Evolutionary conservation across 2,113 vertebrate genomes (phyloP), one percentile per base, ranked within the genome.

Genomic region (Lophotis ruficrista): DNA sequence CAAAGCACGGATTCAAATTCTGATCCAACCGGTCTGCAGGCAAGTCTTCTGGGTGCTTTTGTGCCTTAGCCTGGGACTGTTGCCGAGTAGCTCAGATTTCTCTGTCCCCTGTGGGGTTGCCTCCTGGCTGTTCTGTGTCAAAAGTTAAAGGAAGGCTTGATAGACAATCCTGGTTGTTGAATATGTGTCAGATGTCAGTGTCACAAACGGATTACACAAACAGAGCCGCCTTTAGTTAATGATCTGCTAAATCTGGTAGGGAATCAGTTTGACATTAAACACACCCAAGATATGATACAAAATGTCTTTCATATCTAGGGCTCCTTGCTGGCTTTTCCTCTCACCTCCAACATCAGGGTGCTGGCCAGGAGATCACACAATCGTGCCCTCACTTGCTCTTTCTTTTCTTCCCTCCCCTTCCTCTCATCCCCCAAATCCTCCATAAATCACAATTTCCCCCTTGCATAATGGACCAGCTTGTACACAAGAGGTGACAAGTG

Each of bases 171-270:
- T 65, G 8, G 51, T 45, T 48, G 78, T 57, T 83, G 37, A 69
- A 91, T 89, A 53, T 85, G 50, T 90, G 90, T 90, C 71, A 90
- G 24, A 56, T 82, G 77, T 78, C 90, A 51, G 6, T 69, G 84
- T 61, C 75, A 79, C 23, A 41, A 79, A 90, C 37, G 54, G 66
- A 43, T 83, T 65, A 69, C 53, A 83, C 35, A 65, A 93, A 89
- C 66, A 82, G 61, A 57, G 37, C 58, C 69, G 15, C 71, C 41
- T 43, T 91, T 83, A 57, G 93, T 94, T 89, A 97, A 94, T 89
- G 58, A 94, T 83, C 90, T 80, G 58, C 94, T 65, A 72, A 76
- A 72, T 65, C 54, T 76, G 33, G 5, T 25, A n/a, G 64, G 68
- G 6, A 4, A 89, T 72, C 54, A 75, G 33, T 56, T 38, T 72